Conservation (phyloP, 2,113 vertebrate species). For the Patagioenas fasciata region DNA sequence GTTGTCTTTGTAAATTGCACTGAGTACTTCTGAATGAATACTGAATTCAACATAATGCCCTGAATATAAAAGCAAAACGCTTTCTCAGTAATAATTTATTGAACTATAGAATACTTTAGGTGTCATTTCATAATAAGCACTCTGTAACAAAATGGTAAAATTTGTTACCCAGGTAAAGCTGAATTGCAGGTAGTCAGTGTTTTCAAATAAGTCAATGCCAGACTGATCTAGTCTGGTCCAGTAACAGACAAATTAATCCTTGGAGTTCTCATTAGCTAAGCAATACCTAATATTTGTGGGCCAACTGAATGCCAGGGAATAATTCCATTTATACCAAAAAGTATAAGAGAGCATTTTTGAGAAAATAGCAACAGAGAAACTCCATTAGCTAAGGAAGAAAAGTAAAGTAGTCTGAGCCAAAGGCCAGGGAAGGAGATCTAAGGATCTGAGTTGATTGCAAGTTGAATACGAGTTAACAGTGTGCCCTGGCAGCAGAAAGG, state of each 20-base stretch:
- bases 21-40: slow-evolving; percentile 7
- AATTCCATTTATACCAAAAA: not conserved
- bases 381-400: not conserved
- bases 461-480: too few species aligned
- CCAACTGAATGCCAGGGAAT: not conserved
- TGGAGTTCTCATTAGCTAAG: not conserved
- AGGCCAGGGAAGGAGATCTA: not conserved
- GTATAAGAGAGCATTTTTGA: not conserved
- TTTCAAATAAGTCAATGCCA: not conserved
- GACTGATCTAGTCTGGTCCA: not conserved
- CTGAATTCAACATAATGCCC: slow-evolving; percentile 19
- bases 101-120: not conserved
- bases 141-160: not conserved
- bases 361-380: not conserved
- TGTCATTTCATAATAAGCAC: not conserved
- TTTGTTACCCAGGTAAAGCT: not conserved
- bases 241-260: not conserved
- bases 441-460: too few species aligned
- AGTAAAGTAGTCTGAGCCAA: not conserved
- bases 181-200: not conserved
- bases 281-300: not conserved
- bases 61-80: slow-evolving; percentile 14
- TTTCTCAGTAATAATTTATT: not conserved
- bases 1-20: slow-evolving; percentile 61
- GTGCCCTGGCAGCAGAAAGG: too few species aligned